phyloP scores from a whole-genome alignment of 2,888 invertebrate species.

The Crossocerus cetratus region DNA sequence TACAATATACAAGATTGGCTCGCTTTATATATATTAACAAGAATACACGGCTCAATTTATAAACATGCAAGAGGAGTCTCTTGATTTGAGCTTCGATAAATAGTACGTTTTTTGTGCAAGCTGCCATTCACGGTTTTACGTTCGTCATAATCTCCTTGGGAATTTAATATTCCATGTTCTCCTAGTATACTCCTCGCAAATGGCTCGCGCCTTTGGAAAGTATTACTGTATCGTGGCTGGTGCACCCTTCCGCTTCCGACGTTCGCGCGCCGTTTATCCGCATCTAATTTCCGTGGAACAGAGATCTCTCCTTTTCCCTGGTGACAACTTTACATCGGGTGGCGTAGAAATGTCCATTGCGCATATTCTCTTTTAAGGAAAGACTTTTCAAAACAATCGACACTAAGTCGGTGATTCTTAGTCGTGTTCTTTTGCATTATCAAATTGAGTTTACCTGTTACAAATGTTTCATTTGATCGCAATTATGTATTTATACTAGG shows the following conservation, averaged over 20 bases:
- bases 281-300: slow-evolving; percentile 36
- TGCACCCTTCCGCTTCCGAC: background rate
- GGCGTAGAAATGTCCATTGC: slow-evolving; percentile 2
- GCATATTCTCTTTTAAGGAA: too few relatives aligned
- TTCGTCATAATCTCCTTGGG: background rate
- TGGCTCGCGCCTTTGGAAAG: background rate
- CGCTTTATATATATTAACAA: too few relatives aligned
- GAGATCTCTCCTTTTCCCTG: slow-evolving; percentile 29
- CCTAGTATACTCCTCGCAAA: background rate
- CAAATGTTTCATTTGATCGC: too few relatives aligned
- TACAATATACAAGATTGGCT: too few relatives aligned
- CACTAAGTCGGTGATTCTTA: too few relatives aligned
- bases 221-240: background rate
- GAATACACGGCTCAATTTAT: too few relatives aligned
- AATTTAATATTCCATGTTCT: background rate
- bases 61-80: too few relatives aligned
- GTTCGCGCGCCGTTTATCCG: slow-evolving; percentile 23
- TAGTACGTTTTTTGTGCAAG: background rate
- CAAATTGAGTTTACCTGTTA: too few relatives aligned
- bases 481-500: too few relatives aligned
- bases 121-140: background rate
- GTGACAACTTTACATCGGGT: background rate
- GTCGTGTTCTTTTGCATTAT: too few relatives aligned
- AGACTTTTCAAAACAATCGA: too few relatives aligned
- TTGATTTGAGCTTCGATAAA: too few relatives aligned